Conservation (phyloP, 2,888 invertebrate species). For the Polydrusus tereticollis region DNA sequence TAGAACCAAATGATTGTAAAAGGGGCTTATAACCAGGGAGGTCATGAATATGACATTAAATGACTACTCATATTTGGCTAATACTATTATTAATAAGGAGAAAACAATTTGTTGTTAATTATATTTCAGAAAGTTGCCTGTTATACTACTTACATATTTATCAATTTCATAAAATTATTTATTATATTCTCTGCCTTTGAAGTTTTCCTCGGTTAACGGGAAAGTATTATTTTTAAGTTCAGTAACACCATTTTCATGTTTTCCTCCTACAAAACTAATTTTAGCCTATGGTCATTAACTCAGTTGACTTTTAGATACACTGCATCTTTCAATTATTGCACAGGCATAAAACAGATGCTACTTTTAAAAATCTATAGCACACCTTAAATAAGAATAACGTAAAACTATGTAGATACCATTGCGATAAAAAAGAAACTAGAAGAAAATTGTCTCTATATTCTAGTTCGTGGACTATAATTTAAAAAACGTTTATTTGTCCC, state of each 20-base stretch:
- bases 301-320: constrained; percentile 20
- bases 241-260: constrained; percentile 19
- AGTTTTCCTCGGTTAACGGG: not conserved
- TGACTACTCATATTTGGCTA: too few species aligned
- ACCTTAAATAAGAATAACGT: not conserved
- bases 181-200: too few species aligned
- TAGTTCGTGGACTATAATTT: not conserved
- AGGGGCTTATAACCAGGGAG: too few species aligned
- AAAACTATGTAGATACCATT: too few species aligned
- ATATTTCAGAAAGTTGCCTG: too few species aligned
- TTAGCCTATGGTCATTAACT: constrained; percentile 25
- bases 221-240: constrained; percentile 19
- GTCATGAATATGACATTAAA: too few species aligned
- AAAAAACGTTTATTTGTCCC: too few species aligned
- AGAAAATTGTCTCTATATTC: not conserved
- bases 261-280: constrained; percentile 21
- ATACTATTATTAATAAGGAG: too few species aligned
- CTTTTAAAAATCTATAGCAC: not conserved
- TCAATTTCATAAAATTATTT: too few species aligned
- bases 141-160: too few species aligned
- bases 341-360: constrained; percentile 17
- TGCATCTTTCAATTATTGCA: constrained; percentile 32
- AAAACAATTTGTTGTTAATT: too few species aligned
- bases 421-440: not conserved
- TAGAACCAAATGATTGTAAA: too few species aligned